Percentiles rank a stretch among this genome's conserved stretches.
phyloP scores from a whole-genome alignment of 1,140 invertebrate genomes.

The Trichonephila inaurata region DNA sequence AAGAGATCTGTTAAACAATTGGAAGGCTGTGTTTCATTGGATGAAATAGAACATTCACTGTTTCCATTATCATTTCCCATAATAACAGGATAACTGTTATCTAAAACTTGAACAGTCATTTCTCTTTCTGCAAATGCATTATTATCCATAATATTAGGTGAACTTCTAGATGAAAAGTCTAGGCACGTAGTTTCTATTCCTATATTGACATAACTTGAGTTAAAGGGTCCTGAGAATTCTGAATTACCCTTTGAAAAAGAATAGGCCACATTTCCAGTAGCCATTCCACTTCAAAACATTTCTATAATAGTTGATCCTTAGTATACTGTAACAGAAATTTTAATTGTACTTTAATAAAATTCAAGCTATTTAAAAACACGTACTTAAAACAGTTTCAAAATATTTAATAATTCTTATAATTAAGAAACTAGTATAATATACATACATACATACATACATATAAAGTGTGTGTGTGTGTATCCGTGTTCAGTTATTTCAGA shows the following conservation, averaged over 20 bases:
- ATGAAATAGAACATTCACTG: background rate
- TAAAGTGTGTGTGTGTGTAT: too few relatives aligned
- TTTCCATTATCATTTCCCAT: background rate
- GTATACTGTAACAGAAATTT: background rate
- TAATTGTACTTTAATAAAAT: too few relatives aligned
- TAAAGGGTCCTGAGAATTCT: background rate
- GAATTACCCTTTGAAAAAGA: background rate
- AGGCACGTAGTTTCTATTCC: background rate
- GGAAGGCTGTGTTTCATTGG: background rate
- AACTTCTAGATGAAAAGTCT: background rate
- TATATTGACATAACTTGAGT: background rate
- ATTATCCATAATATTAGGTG: background rate
- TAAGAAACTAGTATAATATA: too few relatives aligned
- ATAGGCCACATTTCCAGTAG: constrained; percentile 38
- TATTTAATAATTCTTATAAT: too few relatives aligned
- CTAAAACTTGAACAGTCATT: background rate
- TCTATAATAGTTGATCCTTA: background rate
- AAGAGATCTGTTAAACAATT: background rate
- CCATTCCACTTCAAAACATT: background rate
- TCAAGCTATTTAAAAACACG: too few relatives aligned
- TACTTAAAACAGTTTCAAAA: too few relatives aligned
- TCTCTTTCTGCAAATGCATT: background rate
- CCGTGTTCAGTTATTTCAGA: too few relatives aligned
- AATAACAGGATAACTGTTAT: background rate
- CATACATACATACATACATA: too few relatives aligned